A percentile compares a stretch with the other conserved stretches of the same genome.
Conservation (phyloP, 2,113 vertebrate species). For the Panthera uncia region DNA sequence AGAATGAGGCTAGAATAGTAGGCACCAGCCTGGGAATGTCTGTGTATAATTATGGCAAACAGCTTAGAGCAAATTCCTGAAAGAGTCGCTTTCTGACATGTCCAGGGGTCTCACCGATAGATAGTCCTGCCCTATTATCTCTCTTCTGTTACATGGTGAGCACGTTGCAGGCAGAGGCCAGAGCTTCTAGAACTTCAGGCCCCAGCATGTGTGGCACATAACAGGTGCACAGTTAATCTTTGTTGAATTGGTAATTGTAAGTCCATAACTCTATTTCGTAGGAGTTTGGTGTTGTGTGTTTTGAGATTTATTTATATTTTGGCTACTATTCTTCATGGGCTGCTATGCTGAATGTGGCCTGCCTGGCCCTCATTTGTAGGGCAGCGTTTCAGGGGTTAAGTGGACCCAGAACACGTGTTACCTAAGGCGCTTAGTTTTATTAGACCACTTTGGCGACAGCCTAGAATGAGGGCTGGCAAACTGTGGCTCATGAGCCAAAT, state of each 20-base stretch:
- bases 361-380: background rate
- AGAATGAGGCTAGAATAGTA: background rate
- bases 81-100: background rate
- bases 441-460: conserved; percentile 13
- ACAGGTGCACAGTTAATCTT: background rate
- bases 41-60: background rate
- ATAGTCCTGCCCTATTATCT: background rate
- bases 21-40: background rate
- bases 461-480: background rate
- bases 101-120: background rate
- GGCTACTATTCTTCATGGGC: background rate
- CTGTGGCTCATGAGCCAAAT: background rate
- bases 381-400: background rate
- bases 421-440: background rate
- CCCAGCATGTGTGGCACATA: background rate
- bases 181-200: background rate
- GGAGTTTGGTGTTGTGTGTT: background rate
- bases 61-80: background rate
- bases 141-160: background rate
- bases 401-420: background rate
- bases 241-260: background rate
- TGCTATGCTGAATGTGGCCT: background rate
- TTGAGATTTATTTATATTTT: conserved; percentile 4
- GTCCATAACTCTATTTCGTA: background rate
- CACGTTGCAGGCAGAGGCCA: background rate